These are phyloP conservation scores for Tetropium fuscum DNA, from an alignment of 2,888 invertebrate species.

Conservation along the genomic window DNA sequence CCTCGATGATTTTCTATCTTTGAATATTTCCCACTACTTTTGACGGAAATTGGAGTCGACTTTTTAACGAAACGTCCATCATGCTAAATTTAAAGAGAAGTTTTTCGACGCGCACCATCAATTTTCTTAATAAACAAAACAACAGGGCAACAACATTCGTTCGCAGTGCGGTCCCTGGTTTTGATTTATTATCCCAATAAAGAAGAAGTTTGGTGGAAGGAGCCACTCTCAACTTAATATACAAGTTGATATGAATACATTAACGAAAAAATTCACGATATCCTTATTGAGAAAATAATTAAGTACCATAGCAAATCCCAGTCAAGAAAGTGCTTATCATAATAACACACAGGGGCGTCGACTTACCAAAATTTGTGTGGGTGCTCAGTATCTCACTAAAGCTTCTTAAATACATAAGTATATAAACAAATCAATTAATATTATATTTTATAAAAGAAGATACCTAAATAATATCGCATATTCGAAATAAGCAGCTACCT, in stretches of 20 bases:
- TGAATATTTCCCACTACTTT: constrained; percentile 50
- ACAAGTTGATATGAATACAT: background rate
- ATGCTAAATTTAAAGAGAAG: constrained; percentile 1
- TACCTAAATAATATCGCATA: too few species aligned
- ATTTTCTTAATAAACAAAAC: constrained; percentile 16
- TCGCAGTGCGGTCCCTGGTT: background rate
- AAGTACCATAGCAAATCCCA: too few species aligned
- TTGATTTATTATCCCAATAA: constrained; percentile 6
- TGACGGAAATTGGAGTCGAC: constrained; percentile 40
- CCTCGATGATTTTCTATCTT: constrained; percentile 49
- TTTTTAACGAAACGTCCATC: constrained; percentile 29
- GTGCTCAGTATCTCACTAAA: too few species aligned
- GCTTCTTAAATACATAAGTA: too few species aligned
- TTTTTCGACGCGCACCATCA: constrained; percentile 27
- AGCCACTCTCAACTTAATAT: background rate
- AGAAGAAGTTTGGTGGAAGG: background rate
- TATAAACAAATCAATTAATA: too few species aligned
- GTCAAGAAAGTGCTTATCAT: too few species aligned
- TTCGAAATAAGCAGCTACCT: too few species aligned
- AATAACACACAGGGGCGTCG: too few species aligned
- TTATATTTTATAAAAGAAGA: too few species aligned
- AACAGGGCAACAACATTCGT: background rate
- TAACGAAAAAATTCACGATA: too few species aligned
- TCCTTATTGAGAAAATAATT: too few species aligned
- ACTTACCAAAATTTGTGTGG: too few species aligned